These are phyloP conservation scores for Hemichromis elongatus DNA, from an alignment of 2,113 vertebrate species.

Conservation along the genomic window DNA sequence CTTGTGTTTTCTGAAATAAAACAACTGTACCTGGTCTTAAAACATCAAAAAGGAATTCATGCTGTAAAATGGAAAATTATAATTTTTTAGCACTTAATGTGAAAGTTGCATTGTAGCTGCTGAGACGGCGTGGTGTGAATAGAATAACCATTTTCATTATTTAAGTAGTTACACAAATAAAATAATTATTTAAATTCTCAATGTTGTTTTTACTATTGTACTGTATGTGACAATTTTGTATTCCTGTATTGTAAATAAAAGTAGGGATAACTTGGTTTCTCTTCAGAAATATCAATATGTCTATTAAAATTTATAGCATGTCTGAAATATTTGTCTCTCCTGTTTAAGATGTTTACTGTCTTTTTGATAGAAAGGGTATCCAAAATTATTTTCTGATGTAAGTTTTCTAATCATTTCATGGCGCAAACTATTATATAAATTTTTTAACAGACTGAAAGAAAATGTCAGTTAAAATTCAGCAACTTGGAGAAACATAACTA, in stretches of 20 bases:
- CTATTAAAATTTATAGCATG: slow-evolving; percentile 83
- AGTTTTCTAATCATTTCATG: not conserved
- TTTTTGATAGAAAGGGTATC: not conserved
- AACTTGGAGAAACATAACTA: not conserved
- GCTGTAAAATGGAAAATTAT: slow-evolving; percentile 75
- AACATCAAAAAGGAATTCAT: slow-evolving; percentile 68
- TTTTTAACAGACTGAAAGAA: rapidly evolving
- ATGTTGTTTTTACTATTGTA: slow-evolving; percentile 78
- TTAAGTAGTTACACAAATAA: slow-evolving; percentile 82
- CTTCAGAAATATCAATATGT: slow-evolving; percentile 80
- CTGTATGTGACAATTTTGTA: slow-evolving; percentile 75
- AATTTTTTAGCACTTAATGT: slow-evolving; percentile 82
- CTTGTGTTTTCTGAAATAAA: slow-evolving; percentile 55
- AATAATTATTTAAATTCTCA: slow-evolving; percentile 81
- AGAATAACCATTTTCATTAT: slow-evolving; percentile 81
- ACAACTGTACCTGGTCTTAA: slow-evolving; percentile 57
- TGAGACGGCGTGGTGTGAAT: slow-evolving; percentile 78
- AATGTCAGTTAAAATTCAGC: not conserved
- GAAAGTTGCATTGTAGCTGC: slow-evolving; percentile 81
- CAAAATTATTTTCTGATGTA: not conserved
- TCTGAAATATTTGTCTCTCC: slow-evolving; percentile 46
- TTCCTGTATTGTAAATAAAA: slow-evolving; percentile 83
- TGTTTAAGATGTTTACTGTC: not conserved
- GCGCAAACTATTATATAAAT: not conserved
- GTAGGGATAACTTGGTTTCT: slow-evolving; percentile 77